A percentile compares a stretch with the other conserved stretches of the same genome.
Evolutionary conservation across 2,797 vertebrate genomes (phyloP).

Genomic region (Lithobates sylvaticus): DNA sequence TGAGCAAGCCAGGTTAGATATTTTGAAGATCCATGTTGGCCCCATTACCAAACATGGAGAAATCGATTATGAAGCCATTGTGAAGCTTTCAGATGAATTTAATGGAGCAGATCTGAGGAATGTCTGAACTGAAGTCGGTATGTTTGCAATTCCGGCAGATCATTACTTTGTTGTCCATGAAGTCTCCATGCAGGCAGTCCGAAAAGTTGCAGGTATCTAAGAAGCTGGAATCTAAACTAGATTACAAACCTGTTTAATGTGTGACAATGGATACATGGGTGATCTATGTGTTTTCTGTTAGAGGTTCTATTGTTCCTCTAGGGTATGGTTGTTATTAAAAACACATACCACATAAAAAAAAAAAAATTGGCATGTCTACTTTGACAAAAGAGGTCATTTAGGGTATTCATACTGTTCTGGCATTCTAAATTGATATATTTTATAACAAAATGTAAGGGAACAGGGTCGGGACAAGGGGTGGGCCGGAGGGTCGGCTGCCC

Average conservation of each 20-base stretch:
- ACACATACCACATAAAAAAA: constrained; percentile 58
- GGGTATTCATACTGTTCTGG: too few species aligned
- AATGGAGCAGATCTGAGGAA: constrained; percentile 97
- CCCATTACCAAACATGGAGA: constrained; percentile 98
- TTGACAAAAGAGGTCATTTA: too few species aligned
- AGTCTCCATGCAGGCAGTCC: constrained; percentile 97
- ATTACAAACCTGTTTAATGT: constrained; percentile 94
- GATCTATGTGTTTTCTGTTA: constrained; percentile 64
- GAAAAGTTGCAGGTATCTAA: constrained; percentile 97
- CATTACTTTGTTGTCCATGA: constrained; percentile 96
- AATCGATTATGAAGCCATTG: constrained; percentile 97
- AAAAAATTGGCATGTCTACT: too few species aligned
- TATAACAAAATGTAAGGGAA: too few species aligned
- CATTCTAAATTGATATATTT: too few species aligned
- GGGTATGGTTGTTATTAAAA: constrained; percentile 63
- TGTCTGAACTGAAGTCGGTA: constrained; percentile 97
- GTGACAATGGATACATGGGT: constrained; percentile 67
- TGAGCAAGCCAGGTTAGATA: constrained; percentile 96
- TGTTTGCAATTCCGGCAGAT: constrained; percentile 96
- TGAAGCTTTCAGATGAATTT: constrained; percentile 96
- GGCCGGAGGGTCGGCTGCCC: too few species aligned
- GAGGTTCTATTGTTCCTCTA: constrained; percentile 65
- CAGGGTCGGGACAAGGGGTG: too few species aligned
- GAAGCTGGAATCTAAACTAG: constrained; percentile 96
- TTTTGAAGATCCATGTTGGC: constrained; percentile 95